phyloP scores from a whole-genome alignment of 1,140 invertebrate species.

The Ruditapes philippinarum region DNA sequence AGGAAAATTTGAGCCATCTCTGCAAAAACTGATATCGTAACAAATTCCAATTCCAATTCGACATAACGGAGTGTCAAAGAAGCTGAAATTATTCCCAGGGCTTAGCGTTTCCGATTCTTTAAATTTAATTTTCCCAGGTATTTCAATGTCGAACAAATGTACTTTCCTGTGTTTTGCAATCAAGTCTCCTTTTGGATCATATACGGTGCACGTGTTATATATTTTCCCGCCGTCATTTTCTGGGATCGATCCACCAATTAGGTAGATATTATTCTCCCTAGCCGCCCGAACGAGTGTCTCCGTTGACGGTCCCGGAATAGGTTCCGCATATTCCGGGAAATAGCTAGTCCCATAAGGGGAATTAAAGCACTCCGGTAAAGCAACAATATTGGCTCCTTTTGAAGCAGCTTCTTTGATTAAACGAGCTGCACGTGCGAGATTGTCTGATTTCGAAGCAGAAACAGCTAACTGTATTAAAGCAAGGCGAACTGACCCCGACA shows the following conservation, averaged over 20 bases:
- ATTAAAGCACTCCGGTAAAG: constrained; percentile 97
- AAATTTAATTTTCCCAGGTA: constrained; percentile 97
- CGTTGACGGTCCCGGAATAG: constrained; percentile 91
- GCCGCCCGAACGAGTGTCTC: constrained; percentile 91
- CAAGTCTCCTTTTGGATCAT: constrained; percentile 93
- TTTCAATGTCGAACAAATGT: constrained; percentile 98
- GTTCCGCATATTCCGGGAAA: constrained; percentile 95
- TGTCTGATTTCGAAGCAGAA: constrained; percentile 91
- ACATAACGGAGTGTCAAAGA: constrained; percentile 91
- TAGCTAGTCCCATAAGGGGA: constrained; percentile 96
- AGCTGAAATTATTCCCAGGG: constrained; percentile 92
- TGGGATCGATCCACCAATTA: constrained; percentile 96
- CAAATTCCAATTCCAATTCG: constrained; percentile 97
- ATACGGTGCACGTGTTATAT: constrained; percentile 97
- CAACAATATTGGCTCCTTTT: constrained; percentile 92
- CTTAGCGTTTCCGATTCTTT: constrained; percentile 95
- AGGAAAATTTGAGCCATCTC: constrained; percentile 95
- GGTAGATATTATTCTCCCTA: constrained; percentile 92
- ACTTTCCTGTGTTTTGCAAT: constrained; percentile 89
- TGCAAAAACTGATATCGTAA: constrained; percentile 97
- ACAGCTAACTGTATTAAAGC: constrained; percentile 94
- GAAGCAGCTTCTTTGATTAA: constrained; percentile 92
- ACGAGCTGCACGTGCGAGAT: constrained; percentile 91
- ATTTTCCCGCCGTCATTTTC: constrained; percentile 91
- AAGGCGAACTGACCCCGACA: constrained; percentile 85